Percentiles rank a stretch among this genome's conserved stretches.
Conservation (phyloP, 1,140 invertebrate species). For the Archivesica marissinica region DNA sequence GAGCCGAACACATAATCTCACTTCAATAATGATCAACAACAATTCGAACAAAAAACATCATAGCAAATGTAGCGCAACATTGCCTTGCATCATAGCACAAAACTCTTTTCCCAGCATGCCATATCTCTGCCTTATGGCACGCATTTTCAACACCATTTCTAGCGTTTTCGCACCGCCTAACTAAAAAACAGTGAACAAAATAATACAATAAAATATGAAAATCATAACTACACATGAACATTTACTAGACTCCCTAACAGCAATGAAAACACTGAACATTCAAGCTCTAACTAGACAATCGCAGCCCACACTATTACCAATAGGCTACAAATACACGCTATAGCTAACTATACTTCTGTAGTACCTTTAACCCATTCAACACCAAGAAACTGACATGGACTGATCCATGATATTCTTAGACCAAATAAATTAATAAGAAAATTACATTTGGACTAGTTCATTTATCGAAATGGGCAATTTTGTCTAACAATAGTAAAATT, state of each 20-base stretch:
- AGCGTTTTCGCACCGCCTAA: too few relatives aligned
- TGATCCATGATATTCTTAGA: too few relatives aligned
- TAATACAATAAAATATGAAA: neutral
- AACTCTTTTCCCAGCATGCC: constrained; percentile 9
- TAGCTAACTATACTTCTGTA: too few relatives aligned
- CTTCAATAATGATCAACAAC: constrained; percentile 17
- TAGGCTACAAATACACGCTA: too few relatives aligned
- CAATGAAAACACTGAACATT: neutral
- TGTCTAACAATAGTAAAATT: too few relatives aligned
- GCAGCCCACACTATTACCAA: neutral
- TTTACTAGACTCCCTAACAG: neutral
- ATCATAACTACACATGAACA: neutral
- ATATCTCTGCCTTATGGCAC: neutral
- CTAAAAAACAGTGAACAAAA: neutral
- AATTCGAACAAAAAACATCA: neutral
- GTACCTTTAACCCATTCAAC: too few relatives aligned
- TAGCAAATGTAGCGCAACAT: constrained; percentile 2
- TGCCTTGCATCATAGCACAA: too few relatives aligned
- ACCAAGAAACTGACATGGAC: too few relatives aligned
- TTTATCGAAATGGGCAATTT: too few relatives aligned
- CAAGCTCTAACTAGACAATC: neutral
- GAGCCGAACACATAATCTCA: constrained; percentile 13
- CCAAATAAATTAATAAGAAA: too few relatives aligned
- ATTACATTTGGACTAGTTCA: too few relatives aligned
- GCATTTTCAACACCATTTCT: neutral